Base-by-base conservation (phyloP, 1,140 invertebrate genomes). In the Callitettix versicolor region DNA sequence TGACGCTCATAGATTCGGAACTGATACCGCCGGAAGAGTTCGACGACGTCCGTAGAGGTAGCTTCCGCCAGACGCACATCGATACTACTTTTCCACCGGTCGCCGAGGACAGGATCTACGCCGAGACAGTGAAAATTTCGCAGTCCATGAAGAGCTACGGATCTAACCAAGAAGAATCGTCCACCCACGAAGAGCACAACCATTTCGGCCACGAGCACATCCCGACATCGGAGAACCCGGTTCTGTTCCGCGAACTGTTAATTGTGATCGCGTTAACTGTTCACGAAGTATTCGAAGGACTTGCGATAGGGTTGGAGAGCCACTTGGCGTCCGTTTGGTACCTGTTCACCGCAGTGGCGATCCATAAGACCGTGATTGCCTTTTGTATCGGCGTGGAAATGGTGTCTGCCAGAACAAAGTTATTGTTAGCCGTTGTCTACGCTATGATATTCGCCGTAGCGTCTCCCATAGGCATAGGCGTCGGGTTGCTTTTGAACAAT, bases 321-420 rank as follows among this genome's bases (percentile, higher is more conserved):
- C 14, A 42, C 59, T 3, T 58, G 17, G 58, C 64, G n/a, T 65
- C 71, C 53, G 70, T 79, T 11, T 76, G 74, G 69, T 62, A 69
- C 41, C 80, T 91, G 75, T 85, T 93, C 56, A 80, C 80, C 7
- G 91, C 80, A 0, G 72, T 81, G 1, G 64, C 71, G 21, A 71
- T 76, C 7, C 80, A 82, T 61, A 82, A 82, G 64, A 63, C 75
- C 21, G 74, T 81, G 18, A 75, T 82, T 21, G 76, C 78, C 3
- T 72, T 76, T 58, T 76, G 73, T 59, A 70, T 76, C 22, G 73
- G 74, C n/a, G 63, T 76, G 11, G 73, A 76, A 60, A 62, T 76
- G 38, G 64, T 74, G 3, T 65, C 69, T 11, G 64, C 64, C 0
- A 59, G 64, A 0, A 68, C 70, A 20, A 68, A 63, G 42, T 64